Evolutionary conservation across 2,888 invertebrate species (phyloP), one percentile per base, ranked within the genome.

Genomic region (Cosmia trapezina): DNA sequence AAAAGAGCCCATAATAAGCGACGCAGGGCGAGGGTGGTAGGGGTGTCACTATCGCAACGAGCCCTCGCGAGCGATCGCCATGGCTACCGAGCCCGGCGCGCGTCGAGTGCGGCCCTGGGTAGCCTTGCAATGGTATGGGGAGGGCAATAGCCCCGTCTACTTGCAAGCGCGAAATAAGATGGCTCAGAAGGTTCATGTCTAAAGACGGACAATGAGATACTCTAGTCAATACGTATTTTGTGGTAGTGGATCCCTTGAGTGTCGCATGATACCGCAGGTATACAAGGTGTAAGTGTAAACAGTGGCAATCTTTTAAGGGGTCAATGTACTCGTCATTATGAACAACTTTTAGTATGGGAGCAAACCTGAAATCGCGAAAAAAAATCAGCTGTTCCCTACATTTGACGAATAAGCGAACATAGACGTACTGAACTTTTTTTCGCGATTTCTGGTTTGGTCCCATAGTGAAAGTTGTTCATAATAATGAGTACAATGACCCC

Each of bases 121-220:
- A 95, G 95, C 96, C 96, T 96, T 96, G 96, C 96, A 96, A 92
- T 95, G 95, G 96, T 92, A 92, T 95, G 96, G 94, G 96, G 96
- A 96, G 96, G 96, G 95, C 96, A 96, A 94, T 96, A 95, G 92
- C 96, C 96, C 91, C 95, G 94, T 91, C 94, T 85, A 85, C 85
- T 94, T 94, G 89, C 90, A 90, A 88, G 89, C 76, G 54, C 53
- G 47, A 56, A 70, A 71, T 66, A 77, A 66, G 37, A 65, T 86
- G 89, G 47, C 47, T 43, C 91, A 91, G 91, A 87, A 86, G 88
- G 80, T 53, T 45, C 62, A 68, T n/a, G 4, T n/a, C 2, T 33
- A 11, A 43, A 59, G 22, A 65, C 47, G 11, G 17, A 59, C 22
- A 54, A 37, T n/a, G n/a, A 65, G 65, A 43, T 67, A 9, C 33